A percentile compares a stretch with the other conserved stretches of the same genome.
Conservation (phyloP, 2,888 invertebrate species). For the Nesidiocoris tenuis region DNA sequence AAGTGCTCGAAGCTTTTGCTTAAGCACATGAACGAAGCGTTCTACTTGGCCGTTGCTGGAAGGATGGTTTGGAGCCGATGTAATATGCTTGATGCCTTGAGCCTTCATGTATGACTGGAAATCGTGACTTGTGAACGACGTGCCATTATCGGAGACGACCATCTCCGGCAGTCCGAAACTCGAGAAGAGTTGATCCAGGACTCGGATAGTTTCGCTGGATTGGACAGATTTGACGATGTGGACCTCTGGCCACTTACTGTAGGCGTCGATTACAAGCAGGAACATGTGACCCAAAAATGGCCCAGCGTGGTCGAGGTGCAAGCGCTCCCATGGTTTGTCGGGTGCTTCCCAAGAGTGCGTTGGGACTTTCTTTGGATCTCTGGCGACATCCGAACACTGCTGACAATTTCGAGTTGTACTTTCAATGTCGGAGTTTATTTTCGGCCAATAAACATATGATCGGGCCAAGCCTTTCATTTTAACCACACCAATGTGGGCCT, state of each 20-base stretch:
- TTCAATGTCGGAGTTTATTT: slow-evolving; percentile 17
- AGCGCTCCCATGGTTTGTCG: not conserved
- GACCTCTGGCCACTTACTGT: slow-evolving; percentile 15
- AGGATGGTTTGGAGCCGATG: slow-evolving; percentile 9
- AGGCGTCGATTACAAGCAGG: slow-evolving; percentile 7
- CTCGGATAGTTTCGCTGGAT: not conserved
- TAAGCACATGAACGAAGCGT: slow-evolving; percentile 2
- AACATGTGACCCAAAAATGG: slow-evolving; percentile 8
- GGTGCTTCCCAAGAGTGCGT: slow-evolving; percentile 3
- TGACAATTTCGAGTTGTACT: not conserved
- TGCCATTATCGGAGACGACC: slow-evolving; percentile 4
- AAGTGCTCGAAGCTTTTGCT: slow-evolving; percentile 8
- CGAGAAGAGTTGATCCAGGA: slow-evolving; percentile 3
- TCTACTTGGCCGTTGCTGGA: slow-evolving; percentile 14
- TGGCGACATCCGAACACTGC: not conserved
- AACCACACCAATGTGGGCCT: slow-evolving; percentile 3
- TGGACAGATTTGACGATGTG: not conserved
- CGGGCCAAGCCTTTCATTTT: slow-evolving; percentile 28
- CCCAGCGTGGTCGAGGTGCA: slow-evolving; percentile 24
- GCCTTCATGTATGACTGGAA: not conserved
- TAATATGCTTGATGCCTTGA: not conserved
- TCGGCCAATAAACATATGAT: slow-evolving; percentile 34
- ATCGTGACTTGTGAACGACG: slow-evolving; percentile 1
- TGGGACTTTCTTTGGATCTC: not conserved
- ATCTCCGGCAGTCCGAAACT: not conserved